Evolutionary conservation across 2,888 invertebrate genomes (phyloP), one percentile per base, ranked within the genome.

Genomic region (Mellilla xanthometata): DNA sequence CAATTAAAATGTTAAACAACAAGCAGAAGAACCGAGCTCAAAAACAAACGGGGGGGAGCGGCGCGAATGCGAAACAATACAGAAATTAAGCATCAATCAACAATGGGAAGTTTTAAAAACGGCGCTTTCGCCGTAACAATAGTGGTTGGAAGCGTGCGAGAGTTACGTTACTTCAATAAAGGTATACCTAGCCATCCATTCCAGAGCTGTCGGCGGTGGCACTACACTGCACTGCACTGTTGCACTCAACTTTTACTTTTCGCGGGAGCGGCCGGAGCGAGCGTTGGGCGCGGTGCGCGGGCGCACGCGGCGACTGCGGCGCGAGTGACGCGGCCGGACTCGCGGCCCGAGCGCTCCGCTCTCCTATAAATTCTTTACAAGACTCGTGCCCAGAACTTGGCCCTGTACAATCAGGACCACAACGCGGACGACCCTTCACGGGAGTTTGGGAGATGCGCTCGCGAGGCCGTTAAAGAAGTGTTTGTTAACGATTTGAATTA

Each of bases 301-400:
- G 34, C 48, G 52, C 49, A 41, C 44, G 55, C 51, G 56, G 45
- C 52, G 49, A 45, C 49, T 54, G 49, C 39, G 47, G 39, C 56
- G 54, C 54, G 51, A 11, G 27, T 7, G 3, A 52, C 53, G 54
- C 58, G 58, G 59, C 68, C 59, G 54, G 60, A 57, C 50, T 58
- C 73, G 76, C 23, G 76, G 73, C 63, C 69, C 71, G 63, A 70
- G 62, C 72, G 72, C 71, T 71, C 76, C 75, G 67, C 81, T 80
- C 83, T 79, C 80, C 81, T 84, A 83, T 81, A 84, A 80, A 84
- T 85, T 86, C 82, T 85, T 81, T 80, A 80, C 76, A 77, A 81
- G 78, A 77, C 86, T 83, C 85, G 86, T 83, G 83, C 80, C 52
- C 81, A 65, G 68, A 66, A 74, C 76, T 72, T 64, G 79, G 79